Evolutionary conservation across 2,888 invertebrate genomes (phyloP).

Genomic region (Ditylenchus weischeri): DNA sequence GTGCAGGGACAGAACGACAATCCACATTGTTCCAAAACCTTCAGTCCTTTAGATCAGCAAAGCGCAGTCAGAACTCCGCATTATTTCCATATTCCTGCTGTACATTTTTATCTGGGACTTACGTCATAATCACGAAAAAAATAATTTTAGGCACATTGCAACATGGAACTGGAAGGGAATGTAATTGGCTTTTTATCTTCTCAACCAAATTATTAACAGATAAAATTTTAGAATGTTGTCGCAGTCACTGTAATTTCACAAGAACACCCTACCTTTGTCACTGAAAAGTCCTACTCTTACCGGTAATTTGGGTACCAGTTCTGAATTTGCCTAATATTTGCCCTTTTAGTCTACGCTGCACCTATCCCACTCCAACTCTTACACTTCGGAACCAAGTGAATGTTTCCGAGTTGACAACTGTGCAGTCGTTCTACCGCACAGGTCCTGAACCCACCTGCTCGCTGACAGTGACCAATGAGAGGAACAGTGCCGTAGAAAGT

Average conservation of each 20-base stretch:
- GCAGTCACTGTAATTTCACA: constrained; percentile 79
- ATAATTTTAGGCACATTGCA: constrained; percentile 44
- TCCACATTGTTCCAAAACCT: constrained; percentile 50
- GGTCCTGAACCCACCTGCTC: constrained; percentile 39
- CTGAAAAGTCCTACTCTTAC: constrained; percentile 89
- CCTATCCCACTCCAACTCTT: constrained; percentile 88
- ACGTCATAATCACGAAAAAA: neutral
- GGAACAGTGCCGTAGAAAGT: constrained; percentile 38
- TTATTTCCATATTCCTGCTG: constrained; percentile 49
- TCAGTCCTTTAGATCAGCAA: neutral
- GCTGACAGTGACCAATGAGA: constrained; percentile 46
- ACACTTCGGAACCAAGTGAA: constrained; percentile 88
- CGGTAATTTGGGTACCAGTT: too few species aligned
- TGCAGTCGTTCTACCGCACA: constrained; percentile 42
- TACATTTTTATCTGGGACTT: neutral
- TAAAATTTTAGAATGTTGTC: constrained; percentile 50
- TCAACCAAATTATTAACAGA: too few species aligned
- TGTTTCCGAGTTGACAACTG: constrained; percentile 45
- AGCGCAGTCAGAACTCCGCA: neutral
- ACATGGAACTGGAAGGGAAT: constrained; percentile 46
- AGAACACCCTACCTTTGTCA: constrained; percentile 89
- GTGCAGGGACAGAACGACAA: constrained; percentile 56
- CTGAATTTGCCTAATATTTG: too few species aligned
- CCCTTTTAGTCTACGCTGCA: constrained; percentile 77
- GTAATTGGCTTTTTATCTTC: constrained; percentile 31